A percentile compares a stretch with the other conserved stretches of the same genome.
Evolutionary conservation across 2,888 invertebrate genomes (phyloP).

Genomic region (Agapostemon virescens): DNA sequence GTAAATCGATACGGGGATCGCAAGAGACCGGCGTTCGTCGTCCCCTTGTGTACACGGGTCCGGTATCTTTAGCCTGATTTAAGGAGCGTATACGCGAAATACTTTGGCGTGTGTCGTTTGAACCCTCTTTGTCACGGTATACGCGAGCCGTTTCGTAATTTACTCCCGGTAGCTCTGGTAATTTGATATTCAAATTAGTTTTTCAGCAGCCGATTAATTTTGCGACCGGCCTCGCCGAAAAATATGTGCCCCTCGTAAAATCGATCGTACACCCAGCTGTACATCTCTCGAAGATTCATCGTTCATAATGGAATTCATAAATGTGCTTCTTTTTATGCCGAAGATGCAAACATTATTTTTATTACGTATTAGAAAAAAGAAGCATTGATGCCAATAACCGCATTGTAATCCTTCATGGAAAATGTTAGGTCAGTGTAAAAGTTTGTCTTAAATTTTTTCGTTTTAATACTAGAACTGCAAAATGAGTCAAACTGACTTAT

Average conservation of each 20-base stretch:
- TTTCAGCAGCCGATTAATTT: constrained; percentile 57
- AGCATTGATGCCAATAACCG: not conserved
- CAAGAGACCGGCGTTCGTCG: constrained; percentile 24
- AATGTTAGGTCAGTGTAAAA: too few relatives aligned
- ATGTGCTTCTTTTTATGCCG: not conserved
- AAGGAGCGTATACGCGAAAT: constrained; percentile 54
- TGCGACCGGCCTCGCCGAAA: constrained; percentile 7
- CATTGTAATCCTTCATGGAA: too few relatives aligned
- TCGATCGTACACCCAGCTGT: constrained; percentile 4
- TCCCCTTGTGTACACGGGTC: constrained; percentile 52
- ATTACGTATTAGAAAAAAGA: not conserved
- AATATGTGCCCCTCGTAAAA: constrained; percentile 16
- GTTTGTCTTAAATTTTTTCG: too few relatives aligned
- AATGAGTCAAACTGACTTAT: too few relatives aligned
- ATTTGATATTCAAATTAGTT: constrained; percentile 54
- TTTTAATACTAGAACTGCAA: too few relatives aligned
- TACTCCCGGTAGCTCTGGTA: constrained; percentile 38
- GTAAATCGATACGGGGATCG: constrained; percentile 66
- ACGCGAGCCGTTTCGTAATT: constrained; percentile 38
- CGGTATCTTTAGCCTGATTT: constrained; percentile 56
- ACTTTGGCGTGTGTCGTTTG: constrained; percentile 50
- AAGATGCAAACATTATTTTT: not conserved
- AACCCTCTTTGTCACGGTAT: constrained; percentile 27
- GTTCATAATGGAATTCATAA: not conserved
- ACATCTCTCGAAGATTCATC: not conserved